Conservation (phyloP, 2,113 vertebrate genomes). For the Sapayoa aenigma region DNA sequence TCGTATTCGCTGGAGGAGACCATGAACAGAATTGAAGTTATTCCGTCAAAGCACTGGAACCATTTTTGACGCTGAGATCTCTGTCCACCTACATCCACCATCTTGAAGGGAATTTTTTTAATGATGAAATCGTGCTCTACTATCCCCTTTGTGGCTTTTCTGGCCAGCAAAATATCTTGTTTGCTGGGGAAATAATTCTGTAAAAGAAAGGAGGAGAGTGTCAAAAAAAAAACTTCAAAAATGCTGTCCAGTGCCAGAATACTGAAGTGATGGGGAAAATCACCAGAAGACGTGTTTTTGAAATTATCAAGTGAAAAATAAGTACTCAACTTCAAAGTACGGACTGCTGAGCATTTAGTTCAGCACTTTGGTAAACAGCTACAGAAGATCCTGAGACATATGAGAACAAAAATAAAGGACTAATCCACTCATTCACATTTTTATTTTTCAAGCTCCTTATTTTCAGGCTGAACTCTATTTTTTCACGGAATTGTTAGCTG, state of each 20-base stretch:
- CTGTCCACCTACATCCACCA: constrained; percentile 97
- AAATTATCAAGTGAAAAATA: background rate
- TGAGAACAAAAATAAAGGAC: background rate
- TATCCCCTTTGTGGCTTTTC: constrained; percentile 96
- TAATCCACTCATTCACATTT: background rate
- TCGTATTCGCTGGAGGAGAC: constrained; percentile 95
- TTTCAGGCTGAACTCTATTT: background rate
- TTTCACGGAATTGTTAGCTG: background rate
- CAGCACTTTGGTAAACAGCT: background rate
- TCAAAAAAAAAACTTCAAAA: background rate
- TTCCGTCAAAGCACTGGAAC: constrained; percentile 98
- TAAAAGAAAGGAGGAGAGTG: background rate
- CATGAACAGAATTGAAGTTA: constrained; percentile 97
- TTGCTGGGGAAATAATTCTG: constrained; percentile 92
- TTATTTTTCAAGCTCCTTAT: background rate
- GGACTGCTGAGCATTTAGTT: background rate
- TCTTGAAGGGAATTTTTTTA: constrained; percentile 98
- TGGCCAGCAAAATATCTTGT: constrained; percentile 93
- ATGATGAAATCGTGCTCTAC: constrained; percentile 97
- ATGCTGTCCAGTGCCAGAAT: background rate
- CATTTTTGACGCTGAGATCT: constrained; percentile 96
- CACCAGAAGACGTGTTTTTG: background rate
- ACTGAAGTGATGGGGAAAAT: background rate
- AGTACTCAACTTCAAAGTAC: background rate
- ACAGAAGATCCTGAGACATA: background rate